These are phyloP conservation scores for Alexandromys oeconomus DNA, from an alignment of 2,797 vertebrate genomes.

Conservation along the genomic window DNA sequence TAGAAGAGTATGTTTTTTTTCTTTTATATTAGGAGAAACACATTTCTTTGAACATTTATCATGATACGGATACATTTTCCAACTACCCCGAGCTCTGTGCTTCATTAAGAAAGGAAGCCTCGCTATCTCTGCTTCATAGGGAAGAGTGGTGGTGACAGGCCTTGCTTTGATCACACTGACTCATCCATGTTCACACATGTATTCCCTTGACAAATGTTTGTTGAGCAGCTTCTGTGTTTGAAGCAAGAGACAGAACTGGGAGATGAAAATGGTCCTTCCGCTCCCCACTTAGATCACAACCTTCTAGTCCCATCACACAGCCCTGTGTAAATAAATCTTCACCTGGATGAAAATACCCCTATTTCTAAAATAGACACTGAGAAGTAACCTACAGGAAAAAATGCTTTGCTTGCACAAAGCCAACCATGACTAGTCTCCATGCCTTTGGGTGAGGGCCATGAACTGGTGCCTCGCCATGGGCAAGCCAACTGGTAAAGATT, in stretches of 20 bases:
- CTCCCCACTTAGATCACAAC: too few species aligned
- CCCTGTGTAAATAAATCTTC: neutral
- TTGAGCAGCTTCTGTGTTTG: constrained; percentile 6
- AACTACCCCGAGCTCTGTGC: neutral
- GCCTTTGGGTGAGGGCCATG: neutral
- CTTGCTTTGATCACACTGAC: neutral
- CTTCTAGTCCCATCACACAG: neutral
- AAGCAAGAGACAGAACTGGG: neutral
- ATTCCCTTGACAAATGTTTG: constrained; percentile 46
- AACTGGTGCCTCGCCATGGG: neutral
- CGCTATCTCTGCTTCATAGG: neutral
- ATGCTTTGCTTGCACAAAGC: neutral
- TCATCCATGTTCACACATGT: neutral
- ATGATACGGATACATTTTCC: neutral
- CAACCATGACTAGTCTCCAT: neutral
- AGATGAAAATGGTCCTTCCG: neutral
- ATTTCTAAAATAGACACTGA: neutral
- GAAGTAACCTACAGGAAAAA: neutral
- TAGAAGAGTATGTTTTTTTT: constrained; percentile 10
- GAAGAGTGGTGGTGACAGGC: neutral
- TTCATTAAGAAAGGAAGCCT: constrained; percentile 37
- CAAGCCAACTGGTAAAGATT: neutral
- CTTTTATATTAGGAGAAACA: constrained; percentile 29
- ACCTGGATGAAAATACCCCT: neutral
- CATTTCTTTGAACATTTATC: constrained; percentile 25